Evolutionary conservation across 2,797 vertebrate genomes (phyloP).

Genomic region (Falco rusticolus): DNA sequence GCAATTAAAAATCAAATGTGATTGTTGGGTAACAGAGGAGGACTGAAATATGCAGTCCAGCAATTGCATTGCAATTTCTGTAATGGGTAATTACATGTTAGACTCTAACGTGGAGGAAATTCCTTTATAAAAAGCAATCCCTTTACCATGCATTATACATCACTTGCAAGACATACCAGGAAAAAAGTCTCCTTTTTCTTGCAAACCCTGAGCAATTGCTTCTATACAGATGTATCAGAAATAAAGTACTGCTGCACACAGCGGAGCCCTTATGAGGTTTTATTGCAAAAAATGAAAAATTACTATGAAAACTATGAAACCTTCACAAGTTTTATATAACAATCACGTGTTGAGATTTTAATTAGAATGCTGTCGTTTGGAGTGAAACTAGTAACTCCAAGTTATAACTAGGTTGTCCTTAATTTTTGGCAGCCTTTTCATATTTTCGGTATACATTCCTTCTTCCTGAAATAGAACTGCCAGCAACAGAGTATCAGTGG

Average conservation of each 20-base stretch:
- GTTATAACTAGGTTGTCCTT: background rate
- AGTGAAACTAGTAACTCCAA: background rate
- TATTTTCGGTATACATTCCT: background rate
- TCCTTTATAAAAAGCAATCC: background rate
- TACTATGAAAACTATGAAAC: background rate
- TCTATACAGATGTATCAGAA: background rate
- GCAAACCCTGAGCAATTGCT: background rate
- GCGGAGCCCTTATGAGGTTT: background rate
- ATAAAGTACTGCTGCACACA: background rate
- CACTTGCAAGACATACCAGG: background rate
- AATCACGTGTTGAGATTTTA: background rate
- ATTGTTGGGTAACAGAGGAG: background rate
- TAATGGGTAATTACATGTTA: conserved; percentile 25
- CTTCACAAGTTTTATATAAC: background rate
- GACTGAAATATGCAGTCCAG: background rate
- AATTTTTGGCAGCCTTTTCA: background rate
- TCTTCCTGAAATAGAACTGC: background rate
- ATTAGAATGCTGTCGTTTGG: background rate
- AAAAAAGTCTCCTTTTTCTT: background rate
- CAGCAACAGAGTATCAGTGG: background rate
- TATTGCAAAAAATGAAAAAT: background rate
- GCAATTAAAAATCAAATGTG: background rate
- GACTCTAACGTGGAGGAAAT: background rate
- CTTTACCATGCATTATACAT: background rate
- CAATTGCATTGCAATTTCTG: conserved; percentile 3